These are phyloP conservation scores for Crotalus viridis DNA, from an alignment of 2,113 vertebrate species.

Conservation along the genomic window DNA sequence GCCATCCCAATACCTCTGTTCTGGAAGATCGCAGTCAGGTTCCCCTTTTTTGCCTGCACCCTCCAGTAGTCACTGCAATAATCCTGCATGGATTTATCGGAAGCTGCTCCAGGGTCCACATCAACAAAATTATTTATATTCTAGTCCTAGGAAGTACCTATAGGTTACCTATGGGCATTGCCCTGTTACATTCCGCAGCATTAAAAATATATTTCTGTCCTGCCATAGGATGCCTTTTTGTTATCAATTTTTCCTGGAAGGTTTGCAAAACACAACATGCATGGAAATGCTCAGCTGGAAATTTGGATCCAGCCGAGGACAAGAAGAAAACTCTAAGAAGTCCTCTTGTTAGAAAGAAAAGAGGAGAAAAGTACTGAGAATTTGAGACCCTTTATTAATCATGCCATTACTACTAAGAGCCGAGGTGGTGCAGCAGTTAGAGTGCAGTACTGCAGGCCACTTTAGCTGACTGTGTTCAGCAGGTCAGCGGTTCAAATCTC, in stretches of 20 bases:
- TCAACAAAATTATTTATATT: not conserved
- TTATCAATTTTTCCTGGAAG: not conserved
- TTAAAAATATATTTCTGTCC: not conserved
- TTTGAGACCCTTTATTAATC: not conserved
- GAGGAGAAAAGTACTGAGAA: not conserved
- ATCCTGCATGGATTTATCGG: no score
- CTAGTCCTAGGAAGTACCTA: not conserved
- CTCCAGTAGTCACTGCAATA: no score
- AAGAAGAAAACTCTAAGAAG: constrained; percentile 15
- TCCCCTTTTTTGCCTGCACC: no score
- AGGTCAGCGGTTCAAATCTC: no score
- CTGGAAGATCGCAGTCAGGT: no score
- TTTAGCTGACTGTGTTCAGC: no score
- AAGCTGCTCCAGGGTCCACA: not conserved
- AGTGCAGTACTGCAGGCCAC: no score
- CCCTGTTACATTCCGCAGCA: not conserved
- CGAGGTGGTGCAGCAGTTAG: no score
- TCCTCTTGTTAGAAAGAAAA: constrained; percentile 3
- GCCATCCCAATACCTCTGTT: no score
- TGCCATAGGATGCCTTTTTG: not conserved
- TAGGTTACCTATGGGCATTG: not conserved
- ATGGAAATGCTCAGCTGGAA: not conserved
- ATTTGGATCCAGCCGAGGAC: not conserved
- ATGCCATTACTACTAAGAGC: not conserved
- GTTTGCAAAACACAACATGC: not conserved